Evolutionary conservation across 2,113 vertebrate genomes (phyloP).

Genomic region (Prietella phreatophila): DNA sequence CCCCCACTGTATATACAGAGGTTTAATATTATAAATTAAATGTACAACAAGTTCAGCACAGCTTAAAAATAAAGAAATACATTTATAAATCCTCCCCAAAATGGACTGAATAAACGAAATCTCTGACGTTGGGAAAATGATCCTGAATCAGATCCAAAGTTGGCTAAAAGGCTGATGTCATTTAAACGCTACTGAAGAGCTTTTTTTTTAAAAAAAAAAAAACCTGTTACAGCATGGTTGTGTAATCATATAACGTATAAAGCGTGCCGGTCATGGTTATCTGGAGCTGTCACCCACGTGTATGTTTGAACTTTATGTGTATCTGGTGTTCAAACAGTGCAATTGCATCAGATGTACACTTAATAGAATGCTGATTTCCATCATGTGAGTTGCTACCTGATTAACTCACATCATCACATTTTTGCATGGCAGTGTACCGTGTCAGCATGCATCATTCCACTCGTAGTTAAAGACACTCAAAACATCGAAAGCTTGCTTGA

Average conservation of each 20-base stretch:
- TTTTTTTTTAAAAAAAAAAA: neutral
- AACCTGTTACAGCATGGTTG: neutral
- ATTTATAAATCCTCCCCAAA: neutral
- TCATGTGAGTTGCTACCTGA: no score
- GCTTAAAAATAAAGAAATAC: neutral
- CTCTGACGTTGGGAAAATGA: neutral
- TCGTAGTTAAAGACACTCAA: no score
- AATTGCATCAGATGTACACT: neutral
- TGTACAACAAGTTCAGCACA: neutral
- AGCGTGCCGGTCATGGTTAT: neutral
- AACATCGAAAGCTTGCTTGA: neutral
- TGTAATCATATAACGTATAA: neutral
- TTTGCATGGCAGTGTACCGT: no score
- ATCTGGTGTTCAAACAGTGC: neutral
- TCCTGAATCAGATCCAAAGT: neutral
- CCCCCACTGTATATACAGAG: neutral
- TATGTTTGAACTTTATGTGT: neutral
- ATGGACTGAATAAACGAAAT: neutral
- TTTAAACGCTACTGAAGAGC: neutral
- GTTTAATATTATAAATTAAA: neutral
- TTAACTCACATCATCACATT: no score
- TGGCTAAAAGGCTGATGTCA: neutral
- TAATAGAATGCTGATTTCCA: neutral
- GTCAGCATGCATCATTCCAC: no score
- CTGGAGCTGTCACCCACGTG: neutral